phyloP scores from a whole-genome alignment of 2,113 vertebrate genomes.

The Maccullochella peelii region DNA sequence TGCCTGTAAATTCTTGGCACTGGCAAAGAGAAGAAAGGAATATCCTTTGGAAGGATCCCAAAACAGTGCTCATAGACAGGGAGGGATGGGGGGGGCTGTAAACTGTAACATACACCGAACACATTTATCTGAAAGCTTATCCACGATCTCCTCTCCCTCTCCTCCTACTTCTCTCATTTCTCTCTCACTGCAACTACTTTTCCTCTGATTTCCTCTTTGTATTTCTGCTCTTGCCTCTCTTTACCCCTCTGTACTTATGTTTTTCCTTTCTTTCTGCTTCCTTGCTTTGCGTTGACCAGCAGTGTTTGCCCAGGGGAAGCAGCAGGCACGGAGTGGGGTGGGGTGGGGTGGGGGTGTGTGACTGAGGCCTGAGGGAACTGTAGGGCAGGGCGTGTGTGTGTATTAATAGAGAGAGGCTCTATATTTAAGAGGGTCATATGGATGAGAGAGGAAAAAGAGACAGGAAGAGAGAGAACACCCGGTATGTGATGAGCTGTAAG shows the following conservation, averaged over 20 bases:
- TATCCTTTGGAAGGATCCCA: constrained; percentile 71
- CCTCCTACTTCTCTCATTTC: constrained; percentile 24
- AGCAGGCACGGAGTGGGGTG: constrained; percentile 4
- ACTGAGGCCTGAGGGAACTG: constrained; percentile 29
- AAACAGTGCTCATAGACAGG: constrained; percentile 52
- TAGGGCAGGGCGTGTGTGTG: constrained; percentile 57
- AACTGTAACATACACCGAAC: constrained; percentile 62
- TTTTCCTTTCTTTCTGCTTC: constrained; percentile 11
- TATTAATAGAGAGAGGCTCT: constrained; percentile 81
- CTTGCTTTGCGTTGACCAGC: constrained; percentile 35
- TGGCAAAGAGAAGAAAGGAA: constrained; percentile 65
- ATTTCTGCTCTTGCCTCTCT: background rate
- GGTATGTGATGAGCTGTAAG: constrained; percentile 45
- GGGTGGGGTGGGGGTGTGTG: constrained; percentile 2
- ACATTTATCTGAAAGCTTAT: constrained; percentile 62
- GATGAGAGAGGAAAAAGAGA: constrained; percentile 53
- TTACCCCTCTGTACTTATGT: background rate
- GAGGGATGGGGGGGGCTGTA: constrained; percentile 21
- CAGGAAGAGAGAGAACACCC: constrained; percentile 33
- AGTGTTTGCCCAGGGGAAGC: constrained; percentile 33
- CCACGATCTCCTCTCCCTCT: constrained; percentile 39
- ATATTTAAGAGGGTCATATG: constrained; percentile 78
- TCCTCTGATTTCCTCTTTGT: background rate
- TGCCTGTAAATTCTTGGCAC: constrained; percentile 70
- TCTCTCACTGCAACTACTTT: background rate